Conservation (phyloP, 2,888 invertebrate genomes). For the Nemotelus pantherinus region DNA sequence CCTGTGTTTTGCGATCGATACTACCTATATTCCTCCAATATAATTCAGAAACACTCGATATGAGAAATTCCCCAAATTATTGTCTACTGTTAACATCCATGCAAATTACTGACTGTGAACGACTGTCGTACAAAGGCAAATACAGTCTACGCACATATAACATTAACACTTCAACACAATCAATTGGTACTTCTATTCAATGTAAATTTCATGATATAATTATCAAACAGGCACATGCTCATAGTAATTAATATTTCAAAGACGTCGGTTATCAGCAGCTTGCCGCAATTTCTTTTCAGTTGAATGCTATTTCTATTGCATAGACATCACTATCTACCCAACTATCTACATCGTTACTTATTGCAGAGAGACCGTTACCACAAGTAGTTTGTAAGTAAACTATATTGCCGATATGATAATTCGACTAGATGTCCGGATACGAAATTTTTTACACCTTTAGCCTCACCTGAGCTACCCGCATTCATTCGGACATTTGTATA, state of each 20-base stretch:
- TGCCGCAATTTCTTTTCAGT: constrained; percentile 28
- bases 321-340: background rate
- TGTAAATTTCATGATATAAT: constrained; percentile 19
- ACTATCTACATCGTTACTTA: constrained; percentile 6
- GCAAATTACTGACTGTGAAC: too few species aligned
- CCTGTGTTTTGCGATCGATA: too few species aligned
- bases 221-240: constrained; percentile 41
- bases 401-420: constrained; percentile 31
- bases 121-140: too few species aligned
- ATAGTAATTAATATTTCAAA: constrained; percentile 30
- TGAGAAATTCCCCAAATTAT: too few species aligned
- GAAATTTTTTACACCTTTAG: constrained; percentile 20
- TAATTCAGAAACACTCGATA: too few species aligned
- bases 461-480: constrained; percentile 48
- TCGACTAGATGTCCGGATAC: constrained; percentile 22
- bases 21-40: too few species aligned
- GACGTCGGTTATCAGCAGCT: background rate
- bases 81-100: too few species aligned
- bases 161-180: too few species aligned
- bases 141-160: too few species aligned
- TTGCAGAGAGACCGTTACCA: constrained; percentile 2
- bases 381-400: background rate
- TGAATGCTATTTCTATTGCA: background rate
- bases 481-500: constrained; percentile 4
- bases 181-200: background rate